Conservation (phyloP, 2,888 invertebrate species). For the Thymelicus lineola region DNA sequence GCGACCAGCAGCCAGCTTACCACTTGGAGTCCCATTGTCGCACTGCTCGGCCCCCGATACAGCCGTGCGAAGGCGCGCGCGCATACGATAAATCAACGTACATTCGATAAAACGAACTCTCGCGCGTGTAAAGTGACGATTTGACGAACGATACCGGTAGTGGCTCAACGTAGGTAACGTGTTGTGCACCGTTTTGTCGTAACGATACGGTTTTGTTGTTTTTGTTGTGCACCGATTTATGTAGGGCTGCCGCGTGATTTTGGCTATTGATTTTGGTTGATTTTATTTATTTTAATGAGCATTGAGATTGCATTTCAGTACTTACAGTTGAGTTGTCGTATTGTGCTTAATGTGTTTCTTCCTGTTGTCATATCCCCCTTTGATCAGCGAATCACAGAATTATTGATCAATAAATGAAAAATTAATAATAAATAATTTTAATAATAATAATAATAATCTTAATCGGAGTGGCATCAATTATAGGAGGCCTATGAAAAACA, state of each 20-base stretch:
- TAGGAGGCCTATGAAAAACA: no score
- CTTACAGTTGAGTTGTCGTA: no score
- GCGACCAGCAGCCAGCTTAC: constrained; percentile 60
- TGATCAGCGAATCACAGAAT: no score
- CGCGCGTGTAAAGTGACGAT: constrained; percentile 21
- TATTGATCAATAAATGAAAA: no score
- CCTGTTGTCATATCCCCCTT: no score
- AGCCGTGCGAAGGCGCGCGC: constrained; percentile 76
- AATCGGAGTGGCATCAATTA: no score
- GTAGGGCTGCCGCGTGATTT: constrained; percentile 38
- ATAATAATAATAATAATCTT: no score
- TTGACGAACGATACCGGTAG: constrained; percentile 46
- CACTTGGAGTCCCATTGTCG: constrained; percentile 77
- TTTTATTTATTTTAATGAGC: no score
- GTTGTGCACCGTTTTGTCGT: constrained; percentile 52
- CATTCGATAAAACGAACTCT: neutral
- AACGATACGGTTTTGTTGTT: constrained; percentile 46
- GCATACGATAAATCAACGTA: constrained; percentile 46
- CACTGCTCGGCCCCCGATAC: constrained; percentile 73
- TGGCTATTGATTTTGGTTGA: neutral
- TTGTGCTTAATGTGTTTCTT: no score
- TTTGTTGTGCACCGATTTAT: constrained; percentile 41
- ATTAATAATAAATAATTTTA: no score
- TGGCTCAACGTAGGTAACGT: constrained; percentile 56
- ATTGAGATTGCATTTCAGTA: no score